Evolutionary conservation across 2,113 vertebrate species (phyloP).

Genomic region (Nansenia antarctica): DNA sequence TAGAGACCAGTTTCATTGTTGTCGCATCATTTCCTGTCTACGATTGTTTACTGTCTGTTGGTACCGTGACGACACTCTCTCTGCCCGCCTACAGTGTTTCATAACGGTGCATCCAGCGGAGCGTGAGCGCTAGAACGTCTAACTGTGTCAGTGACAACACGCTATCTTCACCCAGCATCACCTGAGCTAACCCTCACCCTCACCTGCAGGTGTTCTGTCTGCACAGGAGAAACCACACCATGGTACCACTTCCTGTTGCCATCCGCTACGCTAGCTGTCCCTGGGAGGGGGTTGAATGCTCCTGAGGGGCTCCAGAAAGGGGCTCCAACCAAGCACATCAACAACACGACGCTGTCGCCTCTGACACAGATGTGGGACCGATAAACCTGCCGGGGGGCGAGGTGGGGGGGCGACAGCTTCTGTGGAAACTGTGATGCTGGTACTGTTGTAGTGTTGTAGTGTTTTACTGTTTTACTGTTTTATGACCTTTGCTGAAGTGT

Average conservation of each 20-base stretch:
- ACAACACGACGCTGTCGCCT: conserved; percentile 13
- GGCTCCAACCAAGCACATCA: conserved; percentile 24
- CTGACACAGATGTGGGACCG: conserved; percentile 63
- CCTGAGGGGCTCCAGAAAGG: conserved; percentile 45
- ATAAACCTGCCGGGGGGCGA: conserved; percentile 39
- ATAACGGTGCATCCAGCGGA: not conserved
- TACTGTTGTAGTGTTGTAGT: not conserved
- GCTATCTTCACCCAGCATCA: conserved; percentile 42
- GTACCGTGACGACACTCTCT: too few relatives aligned
- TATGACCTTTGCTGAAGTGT: not conserved
- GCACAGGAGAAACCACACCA: conserved; percentile 66
- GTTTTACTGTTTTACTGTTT: not conserved
- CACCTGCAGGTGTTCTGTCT: conserved; percentile 63
- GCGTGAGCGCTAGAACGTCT: conserved; percentile 34
- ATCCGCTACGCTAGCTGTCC: too few relatives aligned
- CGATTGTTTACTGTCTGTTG: not conserved
- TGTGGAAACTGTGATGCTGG: not conserved
- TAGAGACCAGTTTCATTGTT: not conserved
- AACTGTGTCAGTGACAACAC: conserved; percentile 35
- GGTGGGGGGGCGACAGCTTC: not conserved
- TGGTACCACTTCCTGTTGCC: conserved; percentile 68
- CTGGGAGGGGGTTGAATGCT: conserved; percentile 16
- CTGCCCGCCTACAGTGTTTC: conserved; percentile 17
- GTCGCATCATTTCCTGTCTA: conserved; percentile 42
- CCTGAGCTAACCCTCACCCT: conserved; percentile 7